Percentiles rank a stretch among this genome's conserved stretches.
phyloP scores from a whole-genome alignment of 2,113 vertebrate genomes.

The Eonycteris spelaea region DNA sequence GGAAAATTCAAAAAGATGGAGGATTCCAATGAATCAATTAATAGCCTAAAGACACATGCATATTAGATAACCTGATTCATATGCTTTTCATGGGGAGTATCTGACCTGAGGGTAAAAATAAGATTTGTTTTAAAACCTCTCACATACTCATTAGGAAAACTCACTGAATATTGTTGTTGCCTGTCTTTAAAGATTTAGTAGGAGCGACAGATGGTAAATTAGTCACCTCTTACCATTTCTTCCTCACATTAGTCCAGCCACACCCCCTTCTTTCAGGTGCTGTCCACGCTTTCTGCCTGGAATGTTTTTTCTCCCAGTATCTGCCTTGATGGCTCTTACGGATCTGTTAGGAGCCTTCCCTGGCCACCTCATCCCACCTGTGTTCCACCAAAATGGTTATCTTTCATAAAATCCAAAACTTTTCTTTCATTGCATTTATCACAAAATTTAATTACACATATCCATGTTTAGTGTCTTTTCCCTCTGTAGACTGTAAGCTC shows the following conservation, averaged over 20 bases:
- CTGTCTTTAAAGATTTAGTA: not conserved
- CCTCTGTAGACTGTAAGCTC: not conserved
- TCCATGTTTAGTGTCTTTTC: not conserved
- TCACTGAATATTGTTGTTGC: not conserved
- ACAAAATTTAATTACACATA: not conserved
- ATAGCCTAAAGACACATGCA: conserved; percentile 14
- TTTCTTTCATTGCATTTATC: not conserved
- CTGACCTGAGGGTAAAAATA: not conserved
- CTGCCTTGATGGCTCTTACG: not conserved
- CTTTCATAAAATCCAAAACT: not conserved
- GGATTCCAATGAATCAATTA: not conserved
- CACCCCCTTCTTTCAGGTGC: not conserved
- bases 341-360: not conserved
- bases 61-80: not conserved
- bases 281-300: not conserved
- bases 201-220: not conserved
- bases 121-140: not conserved
- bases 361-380: not conserved
- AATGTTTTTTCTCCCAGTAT: not conserved
- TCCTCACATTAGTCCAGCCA: not conserved
- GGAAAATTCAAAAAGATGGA: conserved; percentile 32
- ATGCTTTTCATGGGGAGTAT: not conserved
- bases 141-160: not conserved
- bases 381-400: not conserved
- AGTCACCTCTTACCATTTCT: not conserved